These are phyloP conservation scores for Gryllus longicercus DNA, from an alignment of 2,888 invertebrate species.

Conservation along the genomic window DNA sequence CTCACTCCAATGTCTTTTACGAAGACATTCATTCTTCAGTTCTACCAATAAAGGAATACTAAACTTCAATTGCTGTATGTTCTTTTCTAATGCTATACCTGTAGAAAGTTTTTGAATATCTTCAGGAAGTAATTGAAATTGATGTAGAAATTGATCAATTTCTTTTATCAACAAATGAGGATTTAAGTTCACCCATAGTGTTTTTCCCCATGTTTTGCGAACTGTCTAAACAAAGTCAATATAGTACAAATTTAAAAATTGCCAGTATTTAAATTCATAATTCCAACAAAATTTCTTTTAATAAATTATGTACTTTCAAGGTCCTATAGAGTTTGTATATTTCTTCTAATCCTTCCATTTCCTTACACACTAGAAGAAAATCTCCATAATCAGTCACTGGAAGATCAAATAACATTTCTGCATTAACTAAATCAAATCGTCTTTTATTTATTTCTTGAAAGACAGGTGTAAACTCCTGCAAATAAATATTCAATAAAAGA, in stretches of 20 bases:
- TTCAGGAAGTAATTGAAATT: neutral
- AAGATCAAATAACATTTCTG: constrained; percentile 23
- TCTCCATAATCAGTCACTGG: constrained; percentile 10
- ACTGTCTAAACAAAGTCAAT: neutral
- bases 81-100: neutral
- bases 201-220: constrained; percentile 12
- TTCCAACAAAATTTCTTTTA: no score
- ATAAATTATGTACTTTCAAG: no score
- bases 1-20: constrained; percentile 19
- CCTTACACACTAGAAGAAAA: neutral
- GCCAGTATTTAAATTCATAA: no score
- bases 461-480: neutral
- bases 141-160: neutral
- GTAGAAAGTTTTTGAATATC: neutral
- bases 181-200: constrained; percentile 12
- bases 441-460: constrained; percentile 18
- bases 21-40: constrained; percentile 19
- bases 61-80: constrained; percentile 5
- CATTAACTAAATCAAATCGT: neutral
- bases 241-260: no score
- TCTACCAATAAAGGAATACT: constrained; percentile 19
- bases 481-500: neutral
- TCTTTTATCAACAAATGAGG: neutral
- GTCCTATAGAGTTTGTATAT: neutral
- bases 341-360: neutral